A percentile compares a stretch with the other conserved stretches of the same genome.
These are phyloP conservation scores for Nematostella vectensis DNA, from an alignment of 92 coral and sea anemone genomes.

Conservation along the genomic window DNA sequence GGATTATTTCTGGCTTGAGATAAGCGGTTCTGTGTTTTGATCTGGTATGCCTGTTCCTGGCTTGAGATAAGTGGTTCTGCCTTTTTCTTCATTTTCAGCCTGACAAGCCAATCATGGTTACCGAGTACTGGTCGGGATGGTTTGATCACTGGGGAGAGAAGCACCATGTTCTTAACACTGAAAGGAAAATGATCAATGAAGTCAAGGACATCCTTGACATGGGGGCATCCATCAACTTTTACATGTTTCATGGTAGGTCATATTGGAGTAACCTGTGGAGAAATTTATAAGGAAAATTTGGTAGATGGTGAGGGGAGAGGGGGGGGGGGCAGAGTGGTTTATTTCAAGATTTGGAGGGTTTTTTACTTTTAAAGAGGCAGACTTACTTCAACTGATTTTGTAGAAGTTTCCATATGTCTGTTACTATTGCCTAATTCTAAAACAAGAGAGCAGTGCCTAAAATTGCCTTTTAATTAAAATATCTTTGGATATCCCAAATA, in stretches of 20 bases:
- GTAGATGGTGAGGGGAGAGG: background rate
- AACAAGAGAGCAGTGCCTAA: no score
- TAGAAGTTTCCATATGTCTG: background rate
- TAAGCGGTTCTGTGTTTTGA: no score
- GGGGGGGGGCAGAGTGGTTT: no score
- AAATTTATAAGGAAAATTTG: background rate
- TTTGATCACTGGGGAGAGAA: conserved; percentile 85
- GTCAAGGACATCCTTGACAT: conserved; percentile 44
- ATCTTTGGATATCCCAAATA: no score
- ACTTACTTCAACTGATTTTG: background rate
- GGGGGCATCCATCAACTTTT: conserved; percentile 87
- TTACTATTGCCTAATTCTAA: background rate
- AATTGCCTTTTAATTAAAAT: no score
- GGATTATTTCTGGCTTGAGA: no score
- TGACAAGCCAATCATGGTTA: conserved; percentile 77
- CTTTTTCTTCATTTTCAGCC: no score
- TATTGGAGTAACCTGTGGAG: background rate
- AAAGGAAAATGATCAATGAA: conserved; percentile 16
- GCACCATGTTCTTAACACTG: conserved; percentile 38
- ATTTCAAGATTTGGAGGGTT: no score
- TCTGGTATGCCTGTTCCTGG: no score
- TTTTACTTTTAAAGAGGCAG: background rate
- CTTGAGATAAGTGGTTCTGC: no score
- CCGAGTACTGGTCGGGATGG: conserved; percentile 92
- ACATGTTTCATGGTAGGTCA: conserved; percentile 90